A percentile compares a stretch with the other conserved stretches of the same genome.
phyloP scores from a whole-genome alignment of 2,888 invertebrate species.

The Agrotis exclamationis region DNA sequence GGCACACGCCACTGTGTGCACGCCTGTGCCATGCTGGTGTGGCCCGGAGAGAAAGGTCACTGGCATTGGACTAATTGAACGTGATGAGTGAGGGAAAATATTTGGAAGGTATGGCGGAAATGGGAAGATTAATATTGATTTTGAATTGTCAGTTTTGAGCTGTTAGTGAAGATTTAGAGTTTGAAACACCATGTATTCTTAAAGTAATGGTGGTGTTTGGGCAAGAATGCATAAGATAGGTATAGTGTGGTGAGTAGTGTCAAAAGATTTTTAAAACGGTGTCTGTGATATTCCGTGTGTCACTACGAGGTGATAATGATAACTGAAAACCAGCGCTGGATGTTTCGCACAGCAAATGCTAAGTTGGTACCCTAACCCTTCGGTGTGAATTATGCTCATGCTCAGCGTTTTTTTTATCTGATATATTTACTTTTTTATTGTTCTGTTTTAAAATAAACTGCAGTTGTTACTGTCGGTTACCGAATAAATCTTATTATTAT shows the following conservation, averaged over 20 bases:
- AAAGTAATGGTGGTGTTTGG: background rate
- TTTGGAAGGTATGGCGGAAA: background rate
- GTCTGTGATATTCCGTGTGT: too few species aligned
- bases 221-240: too few species aligned
- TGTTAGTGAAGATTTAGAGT: background rate
- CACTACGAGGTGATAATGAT: too few species aligned
- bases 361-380: too few species aligned
- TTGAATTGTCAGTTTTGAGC: background rate
- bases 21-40: slow-evolving; percentile 12
- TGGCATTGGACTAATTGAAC: slow-evolving; percentile 27
- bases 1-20: slow-evolving; percentile 29
- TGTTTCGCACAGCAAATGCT: too few species aligned
- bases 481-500: too few species aligned
- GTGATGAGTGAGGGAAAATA: slow-evolving; percentile 17
- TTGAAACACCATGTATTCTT: background rate
- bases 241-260: background rate
- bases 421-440: too few species aligned
- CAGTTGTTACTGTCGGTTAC: too few species aligned
- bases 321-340: background rate
- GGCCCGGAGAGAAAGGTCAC: slow-evolving; percentile 38
- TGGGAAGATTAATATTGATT: background rate
- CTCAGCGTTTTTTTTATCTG: too few species aligned
- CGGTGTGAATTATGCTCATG: too few species aligned
- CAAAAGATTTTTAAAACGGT: background rate
- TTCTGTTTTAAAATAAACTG: too few species aligned